Evolutionary conservation across 1,140 invertebrate species (phyloP), one percentile per base, ranked within the genome.

Genomic region (Andrena cerasifolii): DNA sequence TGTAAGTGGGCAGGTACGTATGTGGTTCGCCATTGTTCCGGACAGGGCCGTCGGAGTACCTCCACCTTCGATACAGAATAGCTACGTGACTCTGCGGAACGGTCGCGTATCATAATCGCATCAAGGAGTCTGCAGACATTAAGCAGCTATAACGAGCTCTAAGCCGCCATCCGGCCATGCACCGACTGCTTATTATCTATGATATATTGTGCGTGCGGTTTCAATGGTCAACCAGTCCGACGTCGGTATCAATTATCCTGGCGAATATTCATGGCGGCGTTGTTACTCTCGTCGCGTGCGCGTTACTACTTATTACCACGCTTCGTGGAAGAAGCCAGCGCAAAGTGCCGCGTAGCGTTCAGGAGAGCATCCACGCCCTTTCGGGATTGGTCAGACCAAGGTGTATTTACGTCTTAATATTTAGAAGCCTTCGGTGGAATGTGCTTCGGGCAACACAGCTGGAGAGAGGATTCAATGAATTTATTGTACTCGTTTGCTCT

Each of bases 201-300:
- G 84, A 87, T 86, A 82, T 86, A 87, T 86, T 67, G 80, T 82
- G 79, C 78, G 74, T 54, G 80, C 63, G 78, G 63, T 83, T 85
- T 85, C 79, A 82, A 86, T 86, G 86, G 79, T 79, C 78, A 80
- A 80, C 73, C 79, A 62, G 71, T 47, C 49, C 53, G 73, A 81
- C 83, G 83, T 78, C 76, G 71, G 78, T 87, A 87, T 87, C 83
- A 85, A 87, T 87, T 86, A 87, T 78, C 75, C 61, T 36, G 45
- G 43, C 53, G 80, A 87, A 87, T 87, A 80, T 84, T 86, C 82
- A 78, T 82, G 56, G 51, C 28, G 54, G 59, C 47, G 78, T 77
- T 77, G 83, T 86, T 83, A 85, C 83, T 86, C 80, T 82, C 78
- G 56, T 45, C 14, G 70, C 49, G 61, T 51, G 43, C 51, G 24